Base-by-base conservation (phyloP, 1,140 invertebrate genomes). In the Diorhabda carinulata region DNA sequence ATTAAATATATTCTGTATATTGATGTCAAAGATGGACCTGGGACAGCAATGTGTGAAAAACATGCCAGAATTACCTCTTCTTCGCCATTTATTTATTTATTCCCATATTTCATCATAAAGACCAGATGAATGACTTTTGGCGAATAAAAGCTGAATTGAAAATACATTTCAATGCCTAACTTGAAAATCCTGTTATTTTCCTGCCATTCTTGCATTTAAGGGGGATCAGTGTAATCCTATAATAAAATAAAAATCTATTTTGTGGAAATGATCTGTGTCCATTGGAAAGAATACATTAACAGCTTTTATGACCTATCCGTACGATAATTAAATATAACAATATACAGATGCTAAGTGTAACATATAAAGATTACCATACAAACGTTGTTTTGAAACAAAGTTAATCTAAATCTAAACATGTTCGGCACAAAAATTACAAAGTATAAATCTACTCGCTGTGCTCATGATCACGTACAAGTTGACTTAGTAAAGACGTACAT, bases 391-490 rank as follows among this genome's bases (percentile, higher is more conserved):
- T 64, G 52, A 57, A 68, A 59, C 10, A 8, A 43, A 56, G 25
- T 43, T 66, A 61, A 68, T 68, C 58, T 60, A 10, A 41, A 68
- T 64, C 52, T 41, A 10, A 58, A 57, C 61, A 56, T 52, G 67
- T 63, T 52, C 59, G n/a, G 67, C 47, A 68, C 43, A 68, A 63
- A 68, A 64, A 61, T 61, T 47, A 25, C 43, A 57, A 58, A 60
- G 58, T 60, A 68, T 68, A 68, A 68, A 68, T 68, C 67, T 43
- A 62, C 60, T 68, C 47, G 61, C 67, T 61, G 63, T 8, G 61
- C 60, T 61, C 60, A 64, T 62, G 67, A 61, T 68, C 67, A 68
- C 67, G 67, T 68, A 68, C 58, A 63, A 61, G 67, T 43, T 63
- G 47, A 67, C 61, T 67, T 67, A n/a, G 52, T 56, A 60, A 60